Evolutionary conservation across 2,797 vertebrate genomes (phyloP).

Genomic region (Gallirallus australis): DNA sequence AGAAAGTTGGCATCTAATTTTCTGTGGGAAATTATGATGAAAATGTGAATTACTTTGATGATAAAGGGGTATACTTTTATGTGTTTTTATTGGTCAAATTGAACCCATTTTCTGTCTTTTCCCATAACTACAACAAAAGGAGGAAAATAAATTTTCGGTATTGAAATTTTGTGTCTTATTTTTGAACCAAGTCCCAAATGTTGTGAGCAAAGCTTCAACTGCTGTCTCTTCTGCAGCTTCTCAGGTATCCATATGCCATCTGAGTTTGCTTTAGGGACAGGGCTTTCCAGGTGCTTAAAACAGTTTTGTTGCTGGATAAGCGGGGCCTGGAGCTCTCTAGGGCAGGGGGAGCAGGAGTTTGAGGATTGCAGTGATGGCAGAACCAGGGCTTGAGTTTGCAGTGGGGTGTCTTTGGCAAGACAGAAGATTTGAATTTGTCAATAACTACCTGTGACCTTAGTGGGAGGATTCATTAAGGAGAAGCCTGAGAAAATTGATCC

Average conservation of each 20-base stretch:
- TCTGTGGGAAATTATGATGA: background rate
- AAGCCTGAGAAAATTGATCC: background rate
- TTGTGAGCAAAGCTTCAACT: background rate
- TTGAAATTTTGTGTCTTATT: background rate
- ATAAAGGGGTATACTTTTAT: background rate
- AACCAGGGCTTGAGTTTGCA: background rate
- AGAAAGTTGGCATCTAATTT: background rate
- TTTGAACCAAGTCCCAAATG: background rate
- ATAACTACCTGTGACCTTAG: background rate
- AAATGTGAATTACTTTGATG: background rate
- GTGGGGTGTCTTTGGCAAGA: background rate
- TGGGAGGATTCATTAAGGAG: background rate
- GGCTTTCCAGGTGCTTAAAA: background rate
- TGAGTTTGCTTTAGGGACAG: accelerated
- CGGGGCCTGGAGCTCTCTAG: background rate
- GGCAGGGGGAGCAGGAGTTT: accelerated
- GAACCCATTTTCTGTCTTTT: background rate
- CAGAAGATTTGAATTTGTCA: background rate
- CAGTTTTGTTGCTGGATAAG: background rate
- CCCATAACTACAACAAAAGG: background rate
- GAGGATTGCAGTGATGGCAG: background rate
- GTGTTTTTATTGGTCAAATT: background rate
- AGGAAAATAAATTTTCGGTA: background rate
- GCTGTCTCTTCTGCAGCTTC: background rate
- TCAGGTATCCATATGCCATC: background rate